A percentile compares a stretch with the other conserved stretches of the same genome.
Conservation (phyloP, 2,888 invertebrate species). For the Hymenopus coronatus region DNA sequence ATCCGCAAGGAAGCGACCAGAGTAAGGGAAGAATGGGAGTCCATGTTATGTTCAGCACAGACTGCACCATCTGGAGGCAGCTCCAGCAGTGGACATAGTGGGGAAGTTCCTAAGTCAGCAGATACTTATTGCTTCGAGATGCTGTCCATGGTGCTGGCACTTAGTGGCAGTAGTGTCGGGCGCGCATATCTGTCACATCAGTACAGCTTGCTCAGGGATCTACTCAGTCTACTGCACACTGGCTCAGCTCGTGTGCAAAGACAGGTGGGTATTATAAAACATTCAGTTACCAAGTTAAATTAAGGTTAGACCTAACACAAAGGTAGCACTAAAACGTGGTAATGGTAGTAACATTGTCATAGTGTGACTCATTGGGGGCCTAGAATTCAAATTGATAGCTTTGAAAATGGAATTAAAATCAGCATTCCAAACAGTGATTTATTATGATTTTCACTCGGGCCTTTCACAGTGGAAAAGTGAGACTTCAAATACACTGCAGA, state of each 20-base stretch:
- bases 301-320: too few relatives aligned
- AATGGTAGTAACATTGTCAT: too few relatives aligned
- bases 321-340: too few relatives aligned
- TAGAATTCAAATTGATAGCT: too few relatives aligned
- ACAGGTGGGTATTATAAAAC: slow-evolving; percentile 58
- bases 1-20: slow-evolving; percentile 84
- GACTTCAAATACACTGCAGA: too few relatives aligned
- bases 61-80: slow-evolving; percentile 36
- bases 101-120: slow-evolving; percentile 48
- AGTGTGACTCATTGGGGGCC: too few relatives aligned
- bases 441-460: too few relatives aligned
- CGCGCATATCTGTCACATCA: slow-evolving; percentile 88
- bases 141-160: slow-evolving; percentile 89
- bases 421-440: too few relatives aligned
- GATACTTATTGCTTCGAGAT: slow-evolving; percentile 99
- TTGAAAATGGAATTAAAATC: too few relatives aligned
- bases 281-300: too few relatives aligned
- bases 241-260: slow-evolving; percentile 93
- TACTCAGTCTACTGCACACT: slow-evolving; percentile 84
- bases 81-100: slow-evolving; percentile 15
- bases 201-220: slow-evolving; percentile 76
- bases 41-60: slow-evolving; percentile 51
- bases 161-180: slow-evolving; percentile 90
- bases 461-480: too few relatives aligned
- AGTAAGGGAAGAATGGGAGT: slow-evolving; percentile 90